Conservation (phyloP, 1,140 invertebrate species). For the Lepidurus packardi region DNA sequence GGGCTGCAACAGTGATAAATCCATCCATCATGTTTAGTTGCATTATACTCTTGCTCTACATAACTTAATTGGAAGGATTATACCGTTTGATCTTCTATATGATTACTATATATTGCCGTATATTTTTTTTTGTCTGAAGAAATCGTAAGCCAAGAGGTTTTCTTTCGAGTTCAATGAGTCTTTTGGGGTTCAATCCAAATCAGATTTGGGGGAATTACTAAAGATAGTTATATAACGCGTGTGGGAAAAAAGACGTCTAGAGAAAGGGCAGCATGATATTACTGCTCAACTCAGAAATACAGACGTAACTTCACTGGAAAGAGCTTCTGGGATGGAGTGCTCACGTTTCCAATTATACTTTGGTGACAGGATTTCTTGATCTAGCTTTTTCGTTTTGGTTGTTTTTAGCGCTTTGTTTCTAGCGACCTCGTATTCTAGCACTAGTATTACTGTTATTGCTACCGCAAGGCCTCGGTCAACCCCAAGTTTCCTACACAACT, state of each 20-base stretch:
- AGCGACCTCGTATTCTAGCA: too few species aligned
- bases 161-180: too few species aligned
- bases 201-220: too few species aligned
- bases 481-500: too few species aligned
- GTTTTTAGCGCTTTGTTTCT: too few species aligned
- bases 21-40: not conserved
- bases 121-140: not conserved
- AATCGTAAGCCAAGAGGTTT: not conserved
- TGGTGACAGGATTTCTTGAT: not conserved
- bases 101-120: not conserved
- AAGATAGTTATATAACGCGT: too few species aligned
- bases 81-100: not conserved
- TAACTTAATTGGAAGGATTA: not conserved
- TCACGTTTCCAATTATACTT: constrained; percentile 10
- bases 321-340: not conserved
- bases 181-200: too few species aligned
- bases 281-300: not conserved
- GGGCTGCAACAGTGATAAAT: constrained; percentile 8
- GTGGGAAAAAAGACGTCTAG: too few species aligned
- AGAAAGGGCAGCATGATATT: not conserved
- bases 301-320: not conserved
- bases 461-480: too few species aligned
- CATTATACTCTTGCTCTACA: not conserved
- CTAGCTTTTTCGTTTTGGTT: not conserved
- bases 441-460: too few species aligned